Conservation (phyloP, 2,888 invertebrate species). For the Thysanoteuthis rhombus region DNA sequence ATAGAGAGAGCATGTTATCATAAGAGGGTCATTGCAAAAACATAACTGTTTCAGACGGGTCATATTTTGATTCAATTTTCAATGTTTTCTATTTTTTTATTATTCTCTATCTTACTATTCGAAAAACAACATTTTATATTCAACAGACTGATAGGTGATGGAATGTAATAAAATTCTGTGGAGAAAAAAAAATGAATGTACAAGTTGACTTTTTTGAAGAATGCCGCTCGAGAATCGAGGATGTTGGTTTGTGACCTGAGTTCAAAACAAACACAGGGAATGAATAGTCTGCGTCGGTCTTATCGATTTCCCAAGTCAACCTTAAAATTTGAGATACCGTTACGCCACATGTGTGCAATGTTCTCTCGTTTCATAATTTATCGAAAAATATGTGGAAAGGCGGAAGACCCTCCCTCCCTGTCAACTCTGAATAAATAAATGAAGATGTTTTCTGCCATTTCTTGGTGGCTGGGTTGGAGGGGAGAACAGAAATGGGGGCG, state of each 20-base stretch:
- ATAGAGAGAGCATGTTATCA: no score
- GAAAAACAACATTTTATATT: no score
- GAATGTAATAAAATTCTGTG: no score
- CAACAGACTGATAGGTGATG: no score
- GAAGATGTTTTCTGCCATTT: background rate
- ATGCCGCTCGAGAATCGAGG: background rate
- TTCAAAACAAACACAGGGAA: background rate
- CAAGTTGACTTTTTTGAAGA: background rate
- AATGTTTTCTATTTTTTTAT: no score
- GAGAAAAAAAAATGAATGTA: no score
- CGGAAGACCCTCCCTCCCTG: background rate
- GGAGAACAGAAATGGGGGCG: background rate
- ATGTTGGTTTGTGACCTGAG: background rate
- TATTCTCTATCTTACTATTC: no score
- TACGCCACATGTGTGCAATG: background rate
- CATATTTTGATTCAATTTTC: no score
- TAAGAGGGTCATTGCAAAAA: no score
- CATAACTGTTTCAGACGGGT: no score
- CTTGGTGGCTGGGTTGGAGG: background rate
- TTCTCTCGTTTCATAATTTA: background rate
- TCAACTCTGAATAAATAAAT: background rate
- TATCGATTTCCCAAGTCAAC: background rate
- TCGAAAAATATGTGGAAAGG: background rate
- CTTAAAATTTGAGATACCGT: background rate
- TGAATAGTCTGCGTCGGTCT: background rate